These are phyloP conservation scores for Micronisus gabar DNA, from an alignment of 2,113 vertebrate species.

Conservation along the genomic window DNA sequence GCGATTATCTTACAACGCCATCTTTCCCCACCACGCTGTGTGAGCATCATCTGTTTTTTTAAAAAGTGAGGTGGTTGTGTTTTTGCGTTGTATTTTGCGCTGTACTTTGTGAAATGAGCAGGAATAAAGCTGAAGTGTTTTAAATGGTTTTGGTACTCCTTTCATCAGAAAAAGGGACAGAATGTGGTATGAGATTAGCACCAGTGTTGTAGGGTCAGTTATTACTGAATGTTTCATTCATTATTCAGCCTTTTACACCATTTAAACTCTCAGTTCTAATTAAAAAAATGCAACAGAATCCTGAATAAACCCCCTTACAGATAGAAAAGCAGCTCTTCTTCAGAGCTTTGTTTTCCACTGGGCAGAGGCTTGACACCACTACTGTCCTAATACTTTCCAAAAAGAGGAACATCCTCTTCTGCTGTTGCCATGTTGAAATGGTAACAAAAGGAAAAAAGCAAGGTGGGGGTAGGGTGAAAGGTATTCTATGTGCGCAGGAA, in stretches of 20 bases:
- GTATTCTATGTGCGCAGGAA: fast-evolving
- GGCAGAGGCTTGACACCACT: background rate
- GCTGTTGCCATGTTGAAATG: background rate
- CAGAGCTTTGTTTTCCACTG: background rate
- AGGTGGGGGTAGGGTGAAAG: background rate
- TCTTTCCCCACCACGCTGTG: fast-evolving
- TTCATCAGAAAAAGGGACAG: background rate
- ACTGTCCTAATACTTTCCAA: background rate
- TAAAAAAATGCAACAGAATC: background rate
- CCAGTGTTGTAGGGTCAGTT: background rate
- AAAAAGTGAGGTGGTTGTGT: background rate
- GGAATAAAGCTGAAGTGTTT: background rate
- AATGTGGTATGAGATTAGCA: background rate
- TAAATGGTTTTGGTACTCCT: background rate
- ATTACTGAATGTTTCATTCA: background rate
- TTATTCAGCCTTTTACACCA: background rate
- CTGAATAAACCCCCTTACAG: background rate
- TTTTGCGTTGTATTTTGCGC: background rate
- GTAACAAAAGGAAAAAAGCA: background rate
- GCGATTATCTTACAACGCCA: fast-evolving
- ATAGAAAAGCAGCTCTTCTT: background rate
- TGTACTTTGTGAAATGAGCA: background rate
- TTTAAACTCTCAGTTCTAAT: background rate
- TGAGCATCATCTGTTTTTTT: fast-evolving
- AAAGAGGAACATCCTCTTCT: background rate